Conservation (phyloP, 2,888 invertebrate species). For the Agapetus fuscipes region DNA sequence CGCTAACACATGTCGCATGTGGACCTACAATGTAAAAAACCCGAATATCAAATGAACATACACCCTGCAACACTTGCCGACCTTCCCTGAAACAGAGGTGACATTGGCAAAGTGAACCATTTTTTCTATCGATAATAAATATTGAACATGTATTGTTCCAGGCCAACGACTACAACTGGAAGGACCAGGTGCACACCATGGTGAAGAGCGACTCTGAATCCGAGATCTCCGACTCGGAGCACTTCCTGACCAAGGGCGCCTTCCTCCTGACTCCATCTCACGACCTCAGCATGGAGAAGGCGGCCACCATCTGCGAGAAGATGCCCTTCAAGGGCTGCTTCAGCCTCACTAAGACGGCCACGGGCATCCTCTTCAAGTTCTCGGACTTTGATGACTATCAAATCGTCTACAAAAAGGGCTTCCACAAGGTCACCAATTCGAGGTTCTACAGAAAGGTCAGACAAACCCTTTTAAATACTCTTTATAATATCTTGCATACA, state of each 20-base stretch:
- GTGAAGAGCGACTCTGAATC: conserved; percentile 69
- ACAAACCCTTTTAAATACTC: too few relatives aligned
- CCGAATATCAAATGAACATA: too few relatives aligned
- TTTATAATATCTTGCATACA: too few relatives aligned
- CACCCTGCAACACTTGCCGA: too few relatives aligned
- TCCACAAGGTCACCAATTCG: conserved; percentile 79
- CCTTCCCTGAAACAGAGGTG: too few relatives aligned
- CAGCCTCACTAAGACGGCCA: conserved; percentile 79
- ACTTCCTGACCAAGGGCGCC: conserved; percentile 73
- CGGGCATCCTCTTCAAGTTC: conserved; percentile 81
- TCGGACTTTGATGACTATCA: conserved; percentile 80
- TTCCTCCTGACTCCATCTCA: conserved; percentile 79
- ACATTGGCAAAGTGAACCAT: too few relatives aligned
- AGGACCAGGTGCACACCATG: conserved; percentile 44
- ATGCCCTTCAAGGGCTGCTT: conserved; percentile 82
- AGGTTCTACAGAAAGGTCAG: conserved; percentile 77
- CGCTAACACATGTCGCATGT: too few relatives aligned
- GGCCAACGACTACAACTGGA: conserved; percentile 29
- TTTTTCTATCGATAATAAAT: too few relatives aligned
- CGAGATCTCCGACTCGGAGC: conserved; percentile 63
- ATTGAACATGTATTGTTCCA: too few relatives aligned
- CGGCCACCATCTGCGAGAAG: conserved; percentile 77
- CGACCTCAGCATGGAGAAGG: conserved; percentile 78
- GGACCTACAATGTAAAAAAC: too few relatives aligned
- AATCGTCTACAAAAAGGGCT: conserved; percentile 77